phyloP scores from a whole-genome alignment of 2,113 vertebrate species.

The Aldabrachelys gigantea region DNA sequence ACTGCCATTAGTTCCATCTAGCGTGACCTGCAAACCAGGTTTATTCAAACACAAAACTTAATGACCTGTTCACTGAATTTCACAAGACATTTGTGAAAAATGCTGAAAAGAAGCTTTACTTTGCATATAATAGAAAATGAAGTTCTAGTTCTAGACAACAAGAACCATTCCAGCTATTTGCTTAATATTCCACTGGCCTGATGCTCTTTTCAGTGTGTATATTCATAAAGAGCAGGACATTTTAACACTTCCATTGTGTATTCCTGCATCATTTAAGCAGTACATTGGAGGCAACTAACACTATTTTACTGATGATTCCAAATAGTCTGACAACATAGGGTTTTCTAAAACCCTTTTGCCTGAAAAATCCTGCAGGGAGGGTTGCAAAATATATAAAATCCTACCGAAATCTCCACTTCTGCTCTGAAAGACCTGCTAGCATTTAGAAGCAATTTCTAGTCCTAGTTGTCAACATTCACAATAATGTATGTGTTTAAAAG shows the following conservation, averaged over 20 bases:
- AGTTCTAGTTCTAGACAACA: not conserved
- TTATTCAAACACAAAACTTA: not conserved
- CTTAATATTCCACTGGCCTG: not conserved
- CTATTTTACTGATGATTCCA: fast-evolving
- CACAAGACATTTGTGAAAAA: not conserved
- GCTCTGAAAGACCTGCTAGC: not conserved
- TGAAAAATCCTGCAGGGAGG: not conserved
- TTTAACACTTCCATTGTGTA: fast-evolving
- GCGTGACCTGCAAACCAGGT: fast-evolving
- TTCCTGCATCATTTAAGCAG: fast-evolving
- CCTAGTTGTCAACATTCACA: not conserved
- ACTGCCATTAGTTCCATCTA: not conserved
- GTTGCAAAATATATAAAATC: fast-evolving
- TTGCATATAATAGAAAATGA: not conserved
- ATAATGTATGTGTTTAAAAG: not conserved
- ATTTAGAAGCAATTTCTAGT: fast-evolving
- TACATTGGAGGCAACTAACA: fast-evolving
- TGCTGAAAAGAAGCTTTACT: not conserved
- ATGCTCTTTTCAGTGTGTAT: not conserved
- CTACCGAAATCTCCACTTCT: not conserved
- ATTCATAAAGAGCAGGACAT: not conserved
- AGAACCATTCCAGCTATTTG: not conserved
- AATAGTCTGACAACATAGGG: not conserved
- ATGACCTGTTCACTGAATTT: not conserved
- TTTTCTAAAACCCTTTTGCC: fast-evolving